phyloP scores from a whole-genome alignment of 2,888 invertebrate species.

The Dyspetes luteomarginatus region DNA sequence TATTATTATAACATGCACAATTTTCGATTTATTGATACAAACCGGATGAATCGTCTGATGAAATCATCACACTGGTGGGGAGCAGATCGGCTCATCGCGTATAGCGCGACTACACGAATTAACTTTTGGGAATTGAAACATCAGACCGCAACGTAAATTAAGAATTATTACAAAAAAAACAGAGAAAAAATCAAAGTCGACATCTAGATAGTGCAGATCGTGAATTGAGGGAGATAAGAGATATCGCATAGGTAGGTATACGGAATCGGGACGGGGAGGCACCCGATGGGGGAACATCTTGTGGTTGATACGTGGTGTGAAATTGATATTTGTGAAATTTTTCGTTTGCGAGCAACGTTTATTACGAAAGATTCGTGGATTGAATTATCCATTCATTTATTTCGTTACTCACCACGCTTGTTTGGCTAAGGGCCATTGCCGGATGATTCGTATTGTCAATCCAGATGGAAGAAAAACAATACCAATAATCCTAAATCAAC shows the following conservation, averaged over 20 bases:
- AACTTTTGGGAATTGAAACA: not conserved
- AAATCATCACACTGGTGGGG: constrained; percentile 15
- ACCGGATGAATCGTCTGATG: constrained; percentile 40
- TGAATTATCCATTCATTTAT: constrained; percentile 56
- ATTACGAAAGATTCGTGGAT: constrained; percentile 56
- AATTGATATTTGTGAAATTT: constrained; percentile 34
- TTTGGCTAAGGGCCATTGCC: constrained; percentile 89
- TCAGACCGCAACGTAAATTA: no score
- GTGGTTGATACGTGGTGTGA: constrained; percentile 1
- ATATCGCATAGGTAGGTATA: constrained; percentile 16
- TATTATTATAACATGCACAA: constrained; percentile 31
- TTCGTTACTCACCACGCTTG: constrained; percentile 86
- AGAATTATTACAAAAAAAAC: no score
- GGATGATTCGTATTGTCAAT: constrained; percentile 82
- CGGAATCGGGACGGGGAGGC: constrained; percentile 20
- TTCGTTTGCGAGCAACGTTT: constrained; percentile 43
- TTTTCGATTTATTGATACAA: constrained; percentile 49
- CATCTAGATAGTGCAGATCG: no score
- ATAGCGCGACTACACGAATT: not conserved
- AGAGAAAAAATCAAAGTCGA: no score
- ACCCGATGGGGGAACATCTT: constrained; percentile 1
- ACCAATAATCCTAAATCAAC: constrained; percentile 78
- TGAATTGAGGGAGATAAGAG: constrained; percentile 6
- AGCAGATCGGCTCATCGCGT: not conserved
- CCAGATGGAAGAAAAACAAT: constrained; percentile 76